Percentiles rank a stretch among this genome's conserved stretches.
phyloP scores from a whole-genome alignment of 2,888 invertebrate genomes.

The Apotomis betuletana region DNA sequence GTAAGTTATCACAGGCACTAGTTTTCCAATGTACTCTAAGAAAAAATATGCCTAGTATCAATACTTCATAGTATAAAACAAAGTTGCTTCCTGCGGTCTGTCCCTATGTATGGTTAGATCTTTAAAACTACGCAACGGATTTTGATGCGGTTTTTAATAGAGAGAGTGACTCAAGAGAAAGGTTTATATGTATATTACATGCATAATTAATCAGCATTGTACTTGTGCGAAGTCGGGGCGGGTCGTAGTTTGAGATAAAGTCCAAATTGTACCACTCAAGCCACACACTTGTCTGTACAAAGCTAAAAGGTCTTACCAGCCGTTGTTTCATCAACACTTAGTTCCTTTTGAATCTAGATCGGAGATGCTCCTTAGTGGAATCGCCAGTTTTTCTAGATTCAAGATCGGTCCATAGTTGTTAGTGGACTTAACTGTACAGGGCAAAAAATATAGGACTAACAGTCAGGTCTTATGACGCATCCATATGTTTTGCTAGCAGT shows the following conservation, averaged over 20 bases:
- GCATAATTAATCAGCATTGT: too few relatives aligned
- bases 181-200: too few relatives aligned
- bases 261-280: background rate
- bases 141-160: too few relatives aligned
- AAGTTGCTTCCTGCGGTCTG: too few relatives aligned
- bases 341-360: background rate
- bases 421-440: constrained; percentile 6
- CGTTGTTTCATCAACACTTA: background rate
- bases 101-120: too few relatives aligned
- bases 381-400: background rate
- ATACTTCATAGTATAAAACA: too few relatives aligned
- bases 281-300: background rate
- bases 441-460: background rate
- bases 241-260: background rate
- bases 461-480: background rate
- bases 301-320: background rate
- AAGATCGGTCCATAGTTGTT: constrained; percentile 8
- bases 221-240: too few relatives aligned
- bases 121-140: too few relatives aligned
- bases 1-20: constrained; percentile 3
- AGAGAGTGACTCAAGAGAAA: too few relatives aligned
- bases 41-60: background rate
- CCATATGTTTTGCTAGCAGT: background rate
- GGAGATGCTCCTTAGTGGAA: background rate
- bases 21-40: background rate